Base-by-base conservation (phyloP, 1,140 invertebrate genomes). In the Rhagoletis zephyria region DNA sequence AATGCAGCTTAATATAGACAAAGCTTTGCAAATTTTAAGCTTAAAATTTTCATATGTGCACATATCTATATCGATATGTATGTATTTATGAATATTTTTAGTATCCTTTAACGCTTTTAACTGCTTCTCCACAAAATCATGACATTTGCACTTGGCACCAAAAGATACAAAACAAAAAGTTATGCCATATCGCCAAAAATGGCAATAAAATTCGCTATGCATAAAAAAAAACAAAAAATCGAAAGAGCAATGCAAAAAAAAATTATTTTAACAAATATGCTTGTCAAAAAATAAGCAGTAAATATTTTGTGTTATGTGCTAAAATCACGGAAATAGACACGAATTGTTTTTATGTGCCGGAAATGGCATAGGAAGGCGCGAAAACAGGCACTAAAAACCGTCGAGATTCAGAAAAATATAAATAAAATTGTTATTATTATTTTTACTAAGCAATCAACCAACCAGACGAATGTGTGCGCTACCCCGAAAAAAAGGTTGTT, bases 261-360 rank as follows among this genome's bases (percentile, higher is more conserved):
- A 16, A 3, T 12, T 12, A 63, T 4, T 4, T 63, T 63, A 56
- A 56, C n/a, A 9, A 12, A 3, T 81, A 56, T 19, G n/a, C 14
- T 19, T 14, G 3, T 16, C 40, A 74, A 48, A 74, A 74, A 74
- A 74, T 74, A 10, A 51, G 4, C 16, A 16, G 42, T 42, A 74
- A 59, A 81, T 81, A 56, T 81, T 81, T 56, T 85, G 51, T 45
- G 56, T 61, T 85, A 85, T 85, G 86, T 42, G 86, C 65, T 87
- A 70, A 87, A 87, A 87, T 87, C 64, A 67, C 86, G 86, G 86
- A 87, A 87, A 87, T 87, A 67, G 86, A 87, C 86, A 67, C 30
- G 86, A 87, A 87, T 87, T 87, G 86, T 87, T 87, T 87, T 87
- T 87, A 70, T 70, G 85, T 63, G 60, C 30, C 56, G 85, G 85